Evolutionary conservation across 2,113 vertebrate species (phyloP).

Genomic region (Spheniscus mendiculus): DNA sequence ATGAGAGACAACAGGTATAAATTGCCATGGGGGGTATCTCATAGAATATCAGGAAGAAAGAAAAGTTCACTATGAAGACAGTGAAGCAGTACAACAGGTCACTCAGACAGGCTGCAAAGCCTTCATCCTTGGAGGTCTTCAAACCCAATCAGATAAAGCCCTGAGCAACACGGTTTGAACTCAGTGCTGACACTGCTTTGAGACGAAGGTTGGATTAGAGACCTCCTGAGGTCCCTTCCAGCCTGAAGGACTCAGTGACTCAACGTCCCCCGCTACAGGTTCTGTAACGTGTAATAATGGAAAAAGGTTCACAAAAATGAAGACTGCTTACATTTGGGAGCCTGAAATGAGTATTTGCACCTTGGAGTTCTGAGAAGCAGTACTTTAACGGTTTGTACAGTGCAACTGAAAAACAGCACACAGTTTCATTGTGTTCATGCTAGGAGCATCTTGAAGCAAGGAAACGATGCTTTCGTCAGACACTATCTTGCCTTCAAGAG

Average conservation of each 20-base stretch:
- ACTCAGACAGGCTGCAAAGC: background rate
- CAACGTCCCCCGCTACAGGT: background rate
- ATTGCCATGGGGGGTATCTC: background rate
- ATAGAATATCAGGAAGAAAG: background rate
- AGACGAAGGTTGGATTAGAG: background rate
- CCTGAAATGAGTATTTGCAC: background rate
- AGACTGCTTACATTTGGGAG: background rate
- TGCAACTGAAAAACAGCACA: background rate
- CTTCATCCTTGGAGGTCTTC: background rate
- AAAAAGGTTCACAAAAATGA: background rate
- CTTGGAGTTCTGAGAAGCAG: background rate
- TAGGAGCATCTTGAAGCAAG: background rate
- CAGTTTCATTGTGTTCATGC: background rate
- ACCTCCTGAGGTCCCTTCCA: background rate
- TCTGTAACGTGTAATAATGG: background rate
- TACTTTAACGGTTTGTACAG: background rate
- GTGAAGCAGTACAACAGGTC: background rate
- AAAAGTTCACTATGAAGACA: background rate
- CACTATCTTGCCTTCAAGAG: background rate
- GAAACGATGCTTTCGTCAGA: fast-evolving
- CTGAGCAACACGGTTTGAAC: background rate
- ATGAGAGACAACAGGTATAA: background rate
- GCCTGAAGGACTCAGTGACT: background rate
- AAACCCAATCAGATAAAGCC: background rate
- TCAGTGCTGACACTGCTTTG: background rate